These are phyloP conservation scores for Pseudochromis fuscus DNA, from an alignment of 2,797 vertebrate genomes.

Conservation along the genomic window DNA sequence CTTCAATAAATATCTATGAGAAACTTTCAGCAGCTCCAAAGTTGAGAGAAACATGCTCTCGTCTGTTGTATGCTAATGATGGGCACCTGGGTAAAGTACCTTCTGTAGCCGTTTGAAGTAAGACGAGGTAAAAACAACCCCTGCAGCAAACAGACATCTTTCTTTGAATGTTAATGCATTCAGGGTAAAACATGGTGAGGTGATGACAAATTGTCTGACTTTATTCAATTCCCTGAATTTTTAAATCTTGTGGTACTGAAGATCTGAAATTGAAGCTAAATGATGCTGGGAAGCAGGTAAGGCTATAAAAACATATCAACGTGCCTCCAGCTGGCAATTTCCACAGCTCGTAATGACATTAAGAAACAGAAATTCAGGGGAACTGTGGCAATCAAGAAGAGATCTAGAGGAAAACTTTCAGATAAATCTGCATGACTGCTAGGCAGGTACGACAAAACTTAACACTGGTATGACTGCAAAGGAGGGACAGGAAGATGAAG, in stretches of 20 bases:
- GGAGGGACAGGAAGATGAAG: neutral
- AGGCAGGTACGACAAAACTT: neutral
- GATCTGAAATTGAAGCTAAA: slow-evolving; percentile 3
- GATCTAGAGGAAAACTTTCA: neutral
- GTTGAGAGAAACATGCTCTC: neutral
- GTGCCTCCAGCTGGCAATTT: neutral
- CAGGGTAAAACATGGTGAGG: too few species aligned
- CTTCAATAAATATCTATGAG: neutral
- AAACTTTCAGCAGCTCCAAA: neutral
- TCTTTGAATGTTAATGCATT: neutral
- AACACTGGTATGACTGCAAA: neutral
- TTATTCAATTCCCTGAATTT: too few species aligned
- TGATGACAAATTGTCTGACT: neutral
- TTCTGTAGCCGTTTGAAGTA: neutral
- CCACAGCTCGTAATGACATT: neutral
- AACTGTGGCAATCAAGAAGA: neutral
- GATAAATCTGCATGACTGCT: neutral
- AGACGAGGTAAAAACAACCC: neutral
- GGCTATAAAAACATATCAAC: slow-evolving; percentile 29
- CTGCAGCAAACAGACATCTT: neutral
- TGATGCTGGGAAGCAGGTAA: neutral
- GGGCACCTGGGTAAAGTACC: neutral
- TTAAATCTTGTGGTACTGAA: neutral
- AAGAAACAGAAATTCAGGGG: neutral
- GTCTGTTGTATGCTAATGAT: neutral